Evolutionary conservation across 2,888 invertebrate species (phyloP).

Genomic region (Ectropis crepuscularia): DNA sequence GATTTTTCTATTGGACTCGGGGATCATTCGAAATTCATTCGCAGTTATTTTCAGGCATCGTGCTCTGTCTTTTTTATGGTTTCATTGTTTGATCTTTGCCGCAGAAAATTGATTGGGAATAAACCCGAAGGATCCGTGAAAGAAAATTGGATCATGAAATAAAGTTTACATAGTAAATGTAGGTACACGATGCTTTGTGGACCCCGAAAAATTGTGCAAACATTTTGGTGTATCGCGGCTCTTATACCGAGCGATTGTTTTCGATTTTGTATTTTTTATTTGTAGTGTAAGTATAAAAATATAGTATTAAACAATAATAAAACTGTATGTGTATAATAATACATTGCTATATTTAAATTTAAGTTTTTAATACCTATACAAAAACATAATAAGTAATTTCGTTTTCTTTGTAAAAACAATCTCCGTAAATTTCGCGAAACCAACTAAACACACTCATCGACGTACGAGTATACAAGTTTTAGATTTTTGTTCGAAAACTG

Average conservation of each 20-base stretch:
- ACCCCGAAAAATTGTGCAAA: constrained; percentile 33
- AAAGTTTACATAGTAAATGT: constrained; percentile 38
- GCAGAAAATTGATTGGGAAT: constrained; percentile 30
- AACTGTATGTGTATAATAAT: no score
- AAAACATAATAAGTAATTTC: no score
- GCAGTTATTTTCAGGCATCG: constrained; percentile 23
- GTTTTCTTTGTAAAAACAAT: no score
- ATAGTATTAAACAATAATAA: no score
- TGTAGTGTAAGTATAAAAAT: neutral
- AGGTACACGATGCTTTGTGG: constrained; percentile 24
- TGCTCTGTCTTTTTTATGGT: constrained; percentile 16
- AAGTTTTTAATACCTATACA: no score
- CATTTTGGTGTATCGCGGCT: constrained; percentile 21
- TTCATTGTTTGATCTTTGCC: constrained; percentile 29
- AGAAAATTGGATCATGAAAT: constrained; percentile 38
- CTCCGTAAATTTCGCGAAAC: no score
- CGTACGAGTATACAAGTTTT: no score
- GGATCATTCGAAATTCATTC: constrained; percentile 15
- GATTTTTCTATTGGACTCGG: constrained; percentile 23
- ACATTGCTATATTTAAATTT: no score
- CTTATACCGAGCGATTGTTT: constrained; percentile 34
- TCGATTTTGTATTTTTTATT: constrained; percentile 27
- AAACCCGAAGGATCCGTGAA: constrained; percentile 29
- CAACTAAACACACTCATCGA: no score
- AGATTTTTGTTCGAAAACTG: no score